Conservation (phyloP, 2,113 vertebrate species). For the Gnathonemus longibarbis region DNA sequence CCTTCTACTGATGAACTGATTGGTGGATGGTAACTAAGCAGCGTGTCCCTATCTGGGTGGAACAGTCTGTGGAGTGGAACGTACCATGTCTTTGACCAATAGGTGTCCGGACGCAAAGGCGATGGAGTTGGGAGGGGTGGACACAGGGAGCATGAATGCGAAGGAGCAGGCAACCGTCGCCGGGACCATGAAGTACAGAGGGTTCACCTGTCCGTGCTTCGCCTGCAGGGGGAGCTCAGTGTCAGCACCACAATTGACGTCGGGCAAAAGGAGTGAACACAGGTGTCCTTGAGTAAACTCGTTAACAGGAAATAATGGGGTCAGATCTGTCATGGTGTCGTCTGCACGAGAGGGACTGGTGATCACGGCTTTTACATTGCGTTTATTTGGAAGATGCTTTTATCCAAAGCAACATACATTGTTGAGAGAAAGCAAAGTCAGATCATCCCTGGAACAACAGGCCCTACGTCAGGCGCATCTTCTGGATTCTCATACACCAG, state of each 20-base stretch:
- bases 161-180: slow-evolving; percentile 84
- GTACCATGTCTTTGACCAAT: slow-evolving; percentile 94
- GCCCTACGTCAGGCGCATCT: too few species aligned
- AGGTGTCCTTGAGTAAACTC: not conserved
- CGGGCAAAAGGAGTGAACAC: not conserved
- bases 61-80: slow-evolving; percentile 10
- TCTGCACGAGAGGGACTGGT: not conserved
- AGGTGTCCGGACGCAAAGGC: slow-evolving; percentile 91
- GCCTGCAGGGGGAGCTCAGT: slow-evolving; percentile 58
- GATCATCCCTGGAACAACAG: not conserved
- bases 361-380: not conserved
- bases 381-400: not conserved
- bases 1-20: not conserved
- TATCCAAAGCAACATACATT: not conserved
- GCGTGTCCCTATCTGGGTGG: too few species aligned
- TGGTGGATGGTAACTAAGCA: not conserved
- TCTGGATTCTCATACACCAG: too few species aligned
- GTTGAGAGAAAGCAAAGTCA: not conserved
- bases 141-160: slow-evolving; percentile 94
- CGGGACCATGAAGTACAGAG: slow-evolving; percentile 92
- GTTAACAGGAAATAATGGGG: not conserved
- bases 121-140: slow-evolving; percentile 96
- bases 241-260: not conserved
- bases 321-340: not conserved
- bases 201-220: slow-evolving; percentile 73